Evolutionary conservation across 2,888 invertebrate species (phyloP).

Genomic region (Drosophila barbarae): DNA sequence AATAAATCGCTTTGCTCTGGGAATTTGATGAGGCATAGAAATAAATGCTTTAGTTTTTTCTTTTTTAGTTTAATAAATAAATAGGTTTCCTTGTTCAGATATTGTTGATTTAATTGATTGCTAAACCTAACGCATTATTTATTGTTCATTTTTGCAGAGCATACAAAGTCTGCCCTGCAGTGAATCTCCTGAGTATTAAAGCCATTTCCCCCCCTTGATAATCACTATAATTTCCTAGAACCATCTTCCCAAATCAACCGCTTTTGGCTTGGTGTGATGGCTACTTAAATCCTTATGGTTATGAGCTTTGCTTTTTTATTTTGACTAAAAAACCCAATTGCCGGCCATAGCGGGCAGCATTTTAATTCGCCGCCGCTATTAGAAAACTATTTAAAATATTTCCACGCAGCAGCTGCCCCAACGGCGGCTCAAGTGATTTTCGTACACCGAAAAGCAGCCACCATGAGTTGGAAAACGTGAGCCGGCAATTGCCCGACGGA

Average conservation of each 20-base stretch:
- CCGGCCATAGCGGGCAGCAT: constrained; percentile 43
- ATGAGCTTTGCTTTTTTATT: constrained; percentile 51
- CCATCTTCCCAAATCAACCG: constrained; percentile 13
- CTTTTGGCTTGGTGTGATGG: constrained; percentile 34
- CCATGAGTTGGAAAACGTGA: constrained; percentile 60
- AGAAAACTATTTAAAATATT: constrained; percentile 72
- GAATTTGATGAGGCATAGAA: not conserved
- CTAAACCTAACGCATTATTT: not conserved
- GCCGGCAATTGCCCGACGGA: constrained; percentile 54
- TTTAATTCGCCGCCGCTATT: constrained; percentile 64
- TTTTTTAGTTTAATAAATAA: not conserved
- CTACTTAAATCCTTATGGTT: constrained; percentile 51
- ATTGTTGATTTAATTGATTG: not conserved
- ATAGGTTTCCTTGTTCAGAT: not conserved
- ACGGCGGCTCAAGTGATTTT: constrained; percentile 30
- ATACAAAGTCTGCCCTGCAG: constrained; percentile 1
- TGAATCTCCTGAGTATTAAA: not conserved
- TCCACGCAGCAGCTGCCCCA: constrained; percentile 51
- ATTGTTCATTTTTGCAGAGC: not conserved
- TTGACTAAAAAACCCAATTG: constrained; percentile 6
- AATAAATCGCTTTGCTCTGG: not conserved
- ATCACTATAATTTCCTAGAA: constrained; percentile 17
- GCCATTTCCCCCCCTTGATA: constrained; percentile 5
- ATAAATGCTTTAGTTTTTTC: not conserved
- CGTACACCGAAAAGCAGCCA: constrained; percentile 25